Evolutionary conservation across 2,797 vertebrate species (phyloP), one percentile per base, ranked within the genome.

Genomic region (Cryptoprocta ferox): DNA sequence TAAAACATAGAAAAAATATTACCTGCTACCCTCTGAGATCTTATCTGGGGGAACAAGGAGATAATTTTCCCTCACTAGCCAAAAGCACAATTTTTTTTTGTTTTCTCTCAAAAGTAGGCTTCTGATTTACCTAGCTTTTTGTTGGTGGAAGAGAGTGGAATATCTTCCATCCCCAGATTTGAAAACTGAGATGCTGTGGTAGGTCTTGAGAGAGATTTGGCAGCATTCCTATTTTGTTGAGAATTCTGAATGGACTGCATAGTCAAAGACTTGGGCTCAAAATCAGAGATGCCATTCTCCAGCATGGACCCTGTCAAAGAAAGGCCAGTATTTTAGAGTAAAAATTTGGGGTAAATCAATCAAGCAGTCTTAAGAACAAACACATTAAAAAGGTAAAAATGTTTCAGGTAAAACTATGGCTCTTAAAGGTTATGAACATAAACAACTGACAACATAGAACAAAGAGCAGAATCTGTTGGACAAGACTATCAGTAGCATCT

Each of bases 111-210:
- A 37, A 84, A 10, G 19, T 39, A 79, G 19, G 24, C 9, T 78
- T 53, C 73, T 89, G 65, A 75, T 89, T 99, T 98, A 99, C 99
- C 99, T 86, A 98, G 97, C 78, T 99, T 99, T 98, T 97, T 99
- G 98, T 94, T 98, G 53, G 98, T 97, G 5, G 98, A 98, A 32
- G 98, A 97, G 14, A 97, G 14, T 0, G 96, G 97, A 84, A 97
- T 37, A 12, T 98, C 98, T 16, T 99, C 98, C 70, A 98, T 95
- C 37, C 96, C 95, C 81, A 98, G 94, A 61, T 93, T 56, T 18
- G 98, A 89, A 70, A 97, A 79, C 0, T 98, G 97, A 71, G 59
- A 79, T 96, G 94, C 97, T 11, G 94, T 71, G 28, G 92, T 16
- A 10, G 97, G 42, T 91, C 98, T 97, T 84, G 97, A 97, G 84